Percentiles rank a stretch among this genome's conserved stretches.
Conservation (phyloP, 2,797 vertebrate species). For the Cyprinodon diabolis region DNA sequence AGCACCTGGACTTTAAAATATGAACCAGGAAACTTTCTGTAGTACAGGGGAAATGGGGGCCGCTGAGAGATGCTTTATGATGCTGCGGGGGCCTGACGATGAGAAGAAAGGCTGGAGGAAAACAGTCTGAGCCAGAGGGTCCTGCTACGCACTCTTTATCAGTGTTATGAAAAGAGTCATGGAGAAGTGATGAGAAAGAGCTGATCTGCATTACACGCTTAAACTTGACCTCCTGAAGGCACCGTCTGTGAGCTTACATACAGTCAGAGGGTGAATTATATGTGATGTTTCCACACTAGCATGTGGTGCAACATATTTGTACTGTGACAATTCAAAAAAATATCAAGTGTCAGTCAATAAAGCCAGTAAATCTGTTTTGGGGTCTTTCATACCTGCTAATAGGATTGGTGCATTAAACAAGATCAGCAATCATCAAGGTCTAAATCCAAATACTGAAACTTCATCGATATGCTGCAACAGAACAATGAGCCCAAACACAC, state of each 20-base stretch:
- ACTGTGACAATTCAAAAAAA: background rate
- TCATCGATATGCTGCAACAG: too few species aligned
- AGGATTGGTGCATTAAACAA: background rate
- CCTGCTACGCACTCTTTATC: slow-evolving; percentile 56
- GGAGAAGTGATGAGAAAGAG: slow-evolving; percentile 62
- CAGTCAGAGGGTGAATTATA: slow-evolving; percentile 25
- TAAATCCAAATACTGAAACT: too few species aligned
- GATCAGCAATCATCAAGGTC: too few species aligned
- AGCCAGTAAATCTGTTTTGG: background rate
- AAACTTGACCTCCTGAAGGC: slow-evolving; percentile 51
- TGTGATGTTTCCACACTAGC: slow-evolving; percentile 17
- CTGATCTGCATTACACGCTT: slow-evolving; percentile 30
- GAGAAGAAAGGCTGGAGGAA: slow-evolving; percentile 62
- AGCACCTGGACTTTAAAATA: slow-evolving; percentile 75
- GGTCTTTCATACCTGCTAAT: background rate
- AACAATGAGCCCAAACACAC: too few species aligned
- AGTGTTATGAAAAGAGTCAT: slow-evolving; percentile 50
- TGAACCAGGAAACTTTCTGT: slow-evolving; percentile 64
- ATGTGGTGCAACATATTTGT: background rate
- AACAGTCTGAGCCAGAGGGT: slow-evolving; percentile 62
- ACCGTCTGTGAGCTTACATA: slow-evolving; percentile 27
- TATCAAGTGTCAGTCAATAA: background rate
- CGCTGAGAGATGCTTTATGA: slow-evolving; percentile 56
- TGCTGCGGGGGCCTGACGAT: slow-evolving; percentile 53
- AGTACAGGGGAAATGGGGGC: slow-evolving; percentile 29